phyloP scores from a whole-genome alignment of 92 coral and sea anemone species.

The Epizoanthus scotinus region DNA sequence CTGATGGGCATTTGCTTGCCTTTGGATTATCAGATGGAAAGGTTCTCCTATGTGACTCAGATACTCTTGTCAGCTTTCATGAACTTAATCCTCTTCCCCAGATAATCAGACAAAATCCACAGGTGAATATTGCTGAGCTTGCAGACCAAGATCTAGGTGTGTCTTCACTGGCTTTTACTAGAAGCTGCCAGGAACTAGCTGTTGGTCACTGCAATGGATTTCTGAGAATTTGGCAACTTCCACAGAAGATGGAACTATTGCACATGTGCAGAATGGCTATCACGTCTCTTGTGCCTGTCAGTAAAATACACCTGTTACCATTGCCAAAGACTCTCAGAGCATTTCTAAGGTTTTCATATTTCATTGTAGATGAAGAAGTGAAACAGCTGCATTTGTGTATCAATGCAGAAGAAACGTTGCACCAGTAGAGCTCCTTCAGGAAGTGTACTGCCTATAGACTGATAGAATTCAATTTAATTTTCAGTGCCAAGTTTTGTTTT shows the following conservation, averaged over 20 bases:
- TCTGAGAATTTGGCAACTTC: conserved; percentile 82
- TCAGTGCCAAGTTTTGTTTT: too few relatives aligned
- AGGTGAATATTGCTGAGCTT: not conserved
- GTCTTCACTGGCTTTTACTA: conserved; percentile 80
- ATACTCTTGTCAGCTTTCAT: conserved; percentile 43
- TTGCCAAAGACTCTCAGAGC: conserved; percentile 73
- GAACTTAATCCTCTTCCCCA: conserved; percentile 39
- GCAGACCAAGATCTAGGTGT: conserved; percentile 31
- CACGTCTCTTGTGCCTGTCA: conserved; percentile 60
- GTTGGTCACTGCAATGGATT: conserved; percentile 74
- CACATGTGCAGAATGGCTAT: conserved; percentile 85
- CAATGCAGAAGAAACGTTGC: not conserved
- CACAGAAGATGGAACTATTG: conserved; percentile 75
- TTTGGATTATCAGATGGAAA: conserved; percentile 72
- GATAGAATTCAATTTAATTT: too few relatives aligned
- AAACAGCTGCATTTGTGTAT: not conserved
- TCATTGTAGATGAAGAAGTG: conserved; percentile 4
- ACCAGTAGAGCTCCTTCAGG: not conserved
- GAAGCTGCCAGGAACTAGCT: conserved; percentile 83
- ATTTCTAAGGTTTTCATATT: conserved; percentile 56
- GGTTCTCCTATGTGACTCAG: conserved; percentile 63
- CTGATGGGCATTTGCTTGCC: conserved; percentile 75
- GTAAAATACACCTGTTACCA: conserved; percentile 61
- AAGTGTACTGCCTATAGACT: too few relatives aligned
- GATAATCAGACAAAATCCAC: not conserved